A percentile compares a stretch with the other conserved stretches of the same genome.
Conservation (phyloP, 2,888 invertebrate genomes). For the Acrobasis consociella region DNA sequence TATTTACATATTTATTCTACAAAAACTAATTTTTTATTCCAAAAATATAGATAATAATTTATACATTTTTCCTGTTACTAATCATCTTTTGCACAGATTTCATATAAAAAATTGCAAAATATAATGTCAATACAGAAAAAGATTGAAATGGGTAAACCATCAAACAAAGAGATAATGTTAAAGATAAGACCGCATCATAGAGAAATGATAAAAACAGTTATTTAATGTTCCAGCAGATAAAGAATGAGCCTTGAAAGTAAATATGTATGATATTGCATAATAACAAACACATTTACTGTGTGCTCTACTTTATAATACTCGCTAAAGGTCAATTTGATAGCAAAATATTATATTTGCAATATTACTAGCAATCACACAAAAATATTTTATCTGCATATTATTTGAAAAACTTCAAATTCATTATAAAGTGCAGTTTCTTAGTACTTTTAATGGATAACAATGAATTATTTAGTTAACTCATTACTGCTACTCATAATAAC, state of each 20-base stretch:
- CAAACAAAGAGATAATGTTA: background rate
- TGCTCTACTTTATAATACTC: background rate
- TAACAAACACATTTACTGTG: background rate
- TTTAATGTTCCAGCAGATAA: background rate
- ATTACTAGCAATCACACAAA: background rate
- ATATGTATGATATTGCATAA: background rate
- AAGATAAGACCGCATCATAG: slow-evolving; percentile 32
- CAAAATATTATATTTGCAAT: background rate
- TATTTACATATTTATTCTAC: too few relatives aligned
- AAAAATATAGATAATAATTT: too few relatives aligned
- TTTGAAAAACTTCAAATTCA: too few relatives aligned
- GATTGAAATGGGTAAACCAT: background rate
- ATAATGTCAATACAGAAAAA: background rate
- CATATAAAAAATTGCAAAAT: background rate
- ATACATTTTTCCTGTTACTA: too few relatives aligned
- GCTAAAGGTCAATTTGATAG: background rate
- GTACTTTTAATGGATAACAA: too few relatives aligned
- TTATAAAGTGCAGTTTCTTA: too few relatives aligned
- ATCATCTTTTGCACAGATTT: too few relatives aligned
- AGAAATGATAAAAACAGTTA: slow-evolving; percentile 19
- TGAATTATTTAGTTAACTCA: too few relatives aligned
- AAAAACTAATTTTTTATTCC: too few relatives aligned
- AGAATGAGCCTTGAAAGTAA: slow-evolving; percentile 9
- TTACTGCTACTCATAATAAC: too few relatives aligned
- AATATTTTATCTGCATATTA: background rate